phyloP scores from a whole-genome alignment of 2,888 invertebrate genomes.

The Axea sp. region DNA sequence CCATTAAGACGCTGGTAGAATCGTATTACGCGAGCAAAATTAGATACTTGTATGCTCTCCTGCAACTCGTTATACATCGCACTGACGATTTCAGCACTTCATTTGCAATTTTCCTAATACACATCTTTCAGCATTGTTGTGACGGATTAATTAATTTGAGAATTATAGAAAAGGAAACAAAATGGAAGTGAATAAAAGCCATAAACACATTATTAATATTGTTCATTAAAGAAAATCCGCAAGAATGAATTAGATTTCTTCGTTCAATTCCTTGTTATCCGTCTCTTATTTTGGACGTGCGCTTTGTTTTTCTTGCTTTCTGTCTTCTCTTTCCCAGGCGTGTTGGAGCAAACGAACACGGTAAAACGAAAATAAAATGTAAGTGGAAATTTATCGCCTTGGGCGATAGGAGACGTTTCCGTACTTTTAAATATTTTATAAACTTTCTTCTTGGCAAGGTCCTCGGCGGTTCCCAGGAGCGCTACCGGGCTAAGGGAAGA shows the following conservation, averaged over 20 bases:
- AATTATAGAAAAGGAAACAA: too few species aligned
- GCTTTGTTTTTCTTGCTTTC: conserved; percentile 38
- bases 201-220: too few species aligned
- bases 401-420: conserved; percentile 79
- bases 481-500: conserved; percentile 64
- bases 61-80: conserved; percentile 13
- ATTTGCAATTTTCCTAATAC: not conserved
- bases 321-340: conserved; percentile 66
- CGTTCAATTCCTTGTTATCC: conserved; percentile 7
- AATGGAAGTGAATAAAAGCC: too few species aligned
- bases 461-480: conserved; percentile 70
- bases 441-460: conserved; percentile 76
- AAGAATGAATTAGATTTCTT: conserved; percentile 22
- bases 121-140: not conserved
- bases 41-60: conserved; percentile 65
- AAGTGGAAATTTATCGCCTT: conserved; percentile 80
- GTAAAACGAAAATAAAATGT: conserved; percentile 79
- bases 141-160: too few species aligned
- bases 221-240: not conserved
- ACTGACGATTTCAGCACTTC: conserved; percentile 1
- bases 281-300: conserved; percentile 46
- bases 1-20: conserved; percentile 70
- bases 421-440: conserved; percentile 80
- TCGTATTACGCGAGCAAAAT: conserved; percentile 69
- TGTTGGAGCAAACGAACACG: conserved; percentile 68